These are phyloP conservation scores for Macrostomum lignano DNA, from an alignment of 1,140 invertebrate species.

Conservation along the genomic window DNA sequence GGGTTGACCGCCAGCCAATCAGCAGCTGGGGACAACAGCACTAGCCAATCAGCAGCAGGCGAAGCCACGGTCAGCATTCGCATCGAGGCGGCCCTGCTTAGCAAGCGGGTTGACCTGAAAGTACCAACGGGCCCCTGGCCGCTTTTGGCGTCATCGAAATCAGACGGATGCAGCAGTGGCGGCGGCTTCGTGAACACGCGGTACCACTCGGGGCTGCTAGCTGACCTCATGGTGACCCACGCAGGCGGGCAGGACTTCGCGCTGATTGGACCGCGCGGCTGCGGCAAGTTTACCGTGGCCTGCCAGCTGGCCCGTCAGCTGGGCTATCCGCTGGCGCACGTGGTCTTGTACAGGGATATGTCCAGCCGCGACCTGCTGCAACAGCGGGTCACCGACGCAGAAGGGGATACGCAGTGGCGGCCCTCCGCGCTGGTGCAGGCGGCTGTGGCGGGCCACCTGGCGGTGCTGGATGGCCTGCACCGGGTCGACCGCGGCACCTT, in stretches of 20 bases:
- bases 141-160: too few species aligned
- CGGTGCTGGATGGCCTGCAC: slow-evolving; percentile 66
- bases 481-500: slow-evolving; percentile 62
- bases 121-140: too few species aligned
- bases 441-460: slow-evolving; percentile 47
- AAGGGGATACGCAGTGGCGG: slow-evolving; percentile 68
- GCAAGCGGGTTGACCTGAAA: too few species aligned
- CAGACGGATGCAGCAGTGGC: too few species aligned
- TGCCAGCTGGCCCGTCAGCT: slow-evolving; percentile 43
- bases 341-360: slow-evolving; percentile 80
- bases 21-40: too few species aligned
- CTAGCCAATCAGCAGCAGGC: too few species aligned
- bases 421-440: slow-evolving; percentile 55
- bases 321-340: slow-evolving; percentile 49
- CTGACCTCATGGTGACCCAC: too few species aligned
- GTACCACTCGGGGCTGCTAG: too few species aligned
- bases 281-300: slow-evolving; percentile 58
- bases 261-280: slow-evolving; percentile 57
- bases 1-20: too few species aligned
- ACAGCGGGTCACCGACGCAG: slow-evolving; percentile 47
- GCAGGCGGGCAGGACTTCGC: slow-evolving; percentile 68
- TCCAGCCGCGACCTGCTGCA: slow-evolving; percentile 70
- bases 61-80: too few species aligned
- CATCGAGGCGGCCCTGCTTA: too few species aligned
- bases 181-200: too few species aligned